Conservation (phyloP, 1,140 invertebrate genomes). For the Tribolium madens region DNA sequence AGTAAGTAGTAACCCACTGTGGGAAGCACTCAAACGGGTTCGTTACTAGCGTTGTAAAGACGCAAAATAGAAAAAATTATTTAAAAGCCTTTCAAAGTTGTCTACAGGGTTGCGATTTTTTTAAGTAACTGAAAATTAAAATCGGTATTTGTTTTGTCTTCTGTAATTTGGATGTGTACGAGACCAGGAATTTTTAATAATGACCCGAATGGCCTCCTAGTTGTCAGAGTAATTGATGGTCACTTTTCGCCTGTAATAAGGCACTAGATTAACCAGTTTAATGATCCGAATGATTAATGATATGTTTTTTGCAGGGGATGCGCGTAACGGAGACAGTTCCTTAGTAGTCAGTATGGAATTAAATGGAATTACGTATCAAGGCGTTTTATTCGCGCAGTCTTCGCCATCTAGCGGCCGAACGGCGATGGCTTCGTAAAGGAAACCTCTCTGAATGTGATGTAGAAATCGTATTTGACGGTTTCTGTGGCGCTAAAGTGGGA, state of each 20-base stretch:
- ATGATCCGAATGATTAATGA: conserved; percentile 55
- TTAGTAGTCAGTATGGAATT: conserved; percentile 96
- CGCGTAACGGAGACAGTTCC: conserved; percentile 80
- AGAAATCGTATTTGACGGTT: not conserved
- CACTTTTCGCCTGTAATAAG: not conserved
- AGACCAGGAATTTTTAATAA: conserved; percentile 11
- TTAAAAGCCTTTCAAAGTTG: too few relatives aligned
- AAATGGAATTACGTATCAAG: conserved; percentile 92
- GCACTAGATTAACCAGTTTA: conserved; percentile 53
- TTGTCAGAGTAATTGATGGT: not conserved
- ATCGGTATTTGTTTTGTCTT: too few relatives aligned
- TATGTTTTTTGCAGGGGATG: conserved; percentile 71
- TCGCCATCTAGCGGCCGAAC: conserved; percentile 64
- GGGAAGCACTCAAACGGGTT: too few relatives aligned
- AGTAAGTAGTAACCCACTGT: too few relatives aligned
- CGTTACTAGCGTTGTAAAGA: too few relatives aligned
- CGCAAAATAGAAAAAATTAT: too few relatives aligned
- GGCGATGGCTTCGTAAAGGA: conserved; percentile 66
- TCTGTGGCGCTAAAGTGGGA: not conserved
- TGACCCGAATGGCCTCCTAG: conserved; percentile 44
- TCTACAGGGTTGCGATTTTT: too few relatives aligned
- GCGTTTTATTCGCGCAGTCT: conserved; percentile 84
- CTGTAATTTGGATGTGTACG: not conserved
- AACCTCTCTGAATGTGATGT: conserved; percentile 4
- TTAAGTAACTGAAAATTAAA: too few relatives aligned